Evolutionary conservation across 2,113 vertebrate species (phyloP).

Genomic region (Myotis yumanensis): DNA sequence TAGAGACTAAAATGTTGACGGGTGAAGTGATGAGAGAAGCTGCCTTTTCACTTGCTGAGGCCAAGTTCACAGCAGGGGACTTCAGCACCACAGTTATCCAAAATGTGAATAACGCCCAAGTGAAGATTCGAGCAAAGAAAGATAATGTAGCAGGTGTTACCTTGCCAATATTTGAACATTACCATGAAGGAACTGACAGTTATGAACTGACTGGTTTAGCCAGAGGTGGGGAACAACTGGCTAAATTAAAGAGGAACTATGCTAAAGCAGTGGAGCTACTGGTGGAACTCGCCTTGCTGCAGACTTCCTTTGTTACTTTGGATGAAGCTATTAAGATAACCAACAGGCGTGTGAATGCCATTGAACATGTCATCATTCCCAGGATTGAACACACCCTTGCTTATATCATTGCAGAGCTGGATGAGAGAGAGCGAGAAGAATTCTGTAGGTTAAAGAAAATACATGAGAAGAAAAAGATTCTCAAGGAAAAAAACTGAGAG

Average conservation of each 20-base stretch:
- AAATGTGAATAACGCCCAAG: slow-evolving; percentile 99
- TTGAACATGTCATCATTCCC: slow-evolving; percentile 92
- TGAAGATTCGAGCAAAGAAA: slow-evolving; percentile 97
- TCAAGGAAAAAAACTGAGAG: slow-evolving; percentile 92
- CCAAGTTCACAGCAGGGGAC: slow-evolving; percentile 98
- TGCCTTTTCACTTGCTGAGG: slow-evolving; percentile 88
- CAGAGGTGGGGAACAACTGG: too few species aligned
- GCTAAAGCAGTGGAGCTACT: too few species aligned
- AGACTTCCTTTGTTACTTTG: too few species aligned
- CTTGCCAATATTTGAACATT: slow-evolving; percentile 97
- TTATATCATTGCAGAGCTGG: slow-evolving; percentile 98
- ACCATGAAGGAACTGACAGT: slow-evolving; percentile 99
- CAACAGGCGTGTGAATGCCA: too few species aligned
- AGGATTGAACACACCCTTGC: slow-evolving; percentile 97
- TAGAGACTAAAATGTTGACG: slow-evolving; percentile 99
- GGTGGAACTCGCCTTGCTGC: too few species aligned
- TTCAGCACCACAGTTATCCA: slow-evolving; percentile 99
- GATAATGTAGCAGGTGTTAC: slow-evolving; percentile 99
- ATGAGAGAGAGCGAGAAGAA: slow-evolving; percentile 97
- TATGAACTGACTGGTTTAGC: too few species aligned
- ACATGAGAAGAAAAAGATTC: slow-evolving; percentile 98
- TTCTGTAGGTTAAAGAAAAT: slow-evolving; percentile 99
- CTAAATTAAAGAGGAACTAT: too few species aligned
- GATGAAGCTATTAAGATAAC: too few species aligned
- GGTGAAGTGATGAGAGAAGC: slow-evolving; percentile 94